Evolutionary conservation across 1,140 invertebrate genomes (phyloP), one percentile per base, ranked within the genome.

Genomic region (Eubasilissa regina): DNA sequence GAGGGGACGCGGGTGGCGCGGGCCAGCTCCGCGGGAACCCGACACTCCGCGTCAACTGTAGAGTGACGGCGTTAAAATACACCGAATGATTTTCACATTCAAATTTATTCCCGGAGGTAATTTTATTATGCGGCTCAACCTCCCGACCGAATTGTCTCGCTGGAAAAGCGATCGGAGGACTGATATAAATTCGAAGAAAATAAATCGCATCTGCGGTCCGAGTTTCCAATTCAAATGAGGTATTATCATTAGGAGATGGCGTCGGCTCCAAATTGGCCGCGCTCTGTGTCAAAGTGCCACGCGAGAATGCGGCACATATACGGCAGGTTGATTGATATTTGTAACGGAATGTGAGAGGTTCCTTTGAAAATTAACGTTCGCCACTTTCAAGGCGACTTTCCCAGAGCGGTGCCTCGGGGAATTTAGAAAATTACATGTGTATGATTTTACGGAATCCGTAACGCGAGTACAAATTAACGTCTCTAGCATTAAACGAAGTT

Each of bases 21-120:
- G 58, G 4, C 11, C 17, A 35, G 19, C 13, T 43, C 58, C 35
- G 10, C 60, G 8, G 21, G 60, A 7, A 64, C 35, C n/a, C 19
- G 35, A 0, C 10, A 68, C 48, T 10, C 72, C 56, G 48, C 72
- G 72, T 72, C 58, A 51, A 66, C 73, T 51, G 72, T 15, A 21
- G 79, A 43, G 74, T 77, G 74, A 80, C 43, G 35, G 55, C 64
- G 75, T 74, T 66, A 64, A 66, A 60, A 72, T 62, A 75, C 43
- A 56, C 64, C 25, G 78, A 75, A 82, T 80, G 47, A 80, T 82
- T 82, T 82, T 80, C 75, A 64, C 78, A 82, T 82, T 82, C 81
- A 82, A 82, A 82, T 82, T 82, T 80, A 82, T 82, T 82, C 78
- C 75, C 81, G 56, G 53, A 80, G 78, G 81, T 82, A 82, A 82